A percentile compares a stretch with the other conserved stretches of the same genome.
phyloP scores from a whole-genome alignment of 2,113 vertebrate species.

The Leucopternis melanops region DNA sequence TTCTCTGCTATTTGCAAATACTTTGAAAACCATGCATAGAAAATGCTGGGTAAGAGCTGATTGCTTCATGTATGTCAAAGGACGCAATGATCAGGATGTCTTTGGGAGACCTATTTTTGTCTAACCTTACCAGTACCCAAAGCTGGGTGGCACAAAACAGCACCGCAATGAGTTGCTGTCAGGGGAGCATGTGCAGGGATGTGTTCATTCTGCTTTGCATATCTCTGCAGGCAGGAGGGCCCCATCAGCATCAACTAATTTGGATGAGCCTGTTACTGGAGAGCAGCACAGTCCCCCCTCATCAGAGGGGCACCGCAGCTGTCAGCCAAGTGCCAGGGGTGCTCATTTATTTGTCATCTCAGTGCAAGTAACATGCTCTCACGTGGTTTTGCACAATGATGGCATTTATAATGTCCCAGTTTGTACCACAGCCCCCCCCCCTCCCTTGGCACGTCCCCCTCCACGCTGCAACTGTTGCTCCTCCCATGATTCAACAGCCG shows the following conservation, averaged over 20 bases:
- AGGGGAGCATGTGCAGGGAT: accelerated
- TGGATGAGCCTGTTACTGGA: not conserved
- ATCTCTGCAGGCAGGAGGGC: not conserved
- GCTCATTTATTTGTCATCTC: not conserved
- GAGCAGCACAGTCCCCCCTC: not conserved
- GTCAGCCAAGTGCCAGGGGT: not conserved
- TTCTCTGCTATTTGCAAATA: not conserved
- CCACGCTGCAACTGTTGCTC: not conserved
- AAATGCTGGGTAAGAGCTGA: not conserved
- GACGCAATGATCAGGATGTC: not conserved
- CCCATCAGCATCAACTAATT: not conserved
- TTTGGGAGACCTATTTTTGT: not conserved
- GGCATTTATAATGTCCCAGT: not conserved
- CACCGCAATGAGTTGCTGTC: not conserved
- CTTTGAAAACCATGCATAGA: not conserved
- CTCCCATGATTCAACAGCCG: not conserved
- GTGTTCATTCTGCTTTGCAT: not conserved
- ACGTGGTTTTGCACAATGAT: accelerated
- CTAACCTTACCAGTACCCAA: too few relatives aligned
- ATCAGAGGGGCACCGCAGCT: accelerated
- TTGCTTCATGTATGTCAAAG: accelerated
- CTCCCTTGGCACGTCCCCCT: too few relatives aligned
- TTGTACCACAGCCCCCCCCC: not conserved
- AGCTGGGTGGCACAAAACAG: not conserved
- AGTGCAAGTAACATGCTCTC: not conserved